Base-by-base conservation (phyloP, 2,113 vertebrate genomes). In the Dipodomys merriami region DNA sequence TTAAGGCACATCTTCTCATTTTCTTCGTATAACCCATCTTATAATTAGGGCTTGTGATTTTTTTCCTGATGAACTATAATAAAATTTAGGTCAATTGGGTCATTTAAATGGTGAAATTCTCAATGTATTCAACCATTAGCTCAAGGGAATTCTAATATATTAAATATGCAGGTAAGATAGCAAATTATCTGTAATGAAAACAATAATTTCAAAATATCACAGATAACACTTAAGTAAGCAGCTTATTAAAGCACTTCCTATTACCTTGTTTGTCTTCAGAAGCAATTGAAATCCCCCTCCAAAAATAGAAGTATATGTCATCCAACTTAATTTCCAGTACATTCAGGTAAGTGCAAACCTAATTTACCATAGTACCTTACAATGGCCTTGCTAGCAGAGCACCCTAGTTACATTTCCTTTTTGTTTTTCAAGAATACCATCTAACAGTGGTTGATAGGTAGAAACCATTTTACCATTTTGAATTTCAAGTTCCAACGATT, bases 101-200 rank as follows among this genome's bases (percentile, higher is more conserved):
- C 6, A 4, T 91, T 91, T 79, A 73, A 71, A 86, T 71, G 62
- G 74, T 62, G 69, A n/a, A 69, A 85, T 91, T 76, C 69, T 67
- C 74, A 84, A 9, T 33, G 13, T 87, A 11, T 67, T 93, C 85
- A 91, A 35, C 44, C 53, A 80, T 62, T 78, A 93, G 30, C 81
- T 90, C 39, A 16, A 86, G 44, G 68, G 79, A 83, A 73, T 81
- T 86, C 62, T 69, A 71, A 90, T 65, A 71, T 30, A 88, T 91
- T 88, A 83, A 60, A 39, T 44, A 22, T 7, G 30, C 7, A 60
- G 29, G 53, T 22, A 53, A 62, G 71, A 64, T 16, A 74, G 62
- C 6, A 44, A 64, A 44, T 81, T 92, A 33, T 83, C 76, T 88
- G 5, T 27, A 94, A 16, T 9, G 2, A 94, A 84, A 90, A 62